Evolutionary conservation across 64 coral and sea anemone genomes (phyloP).

Genomic region (Actinia tenebrosa): DNA sequence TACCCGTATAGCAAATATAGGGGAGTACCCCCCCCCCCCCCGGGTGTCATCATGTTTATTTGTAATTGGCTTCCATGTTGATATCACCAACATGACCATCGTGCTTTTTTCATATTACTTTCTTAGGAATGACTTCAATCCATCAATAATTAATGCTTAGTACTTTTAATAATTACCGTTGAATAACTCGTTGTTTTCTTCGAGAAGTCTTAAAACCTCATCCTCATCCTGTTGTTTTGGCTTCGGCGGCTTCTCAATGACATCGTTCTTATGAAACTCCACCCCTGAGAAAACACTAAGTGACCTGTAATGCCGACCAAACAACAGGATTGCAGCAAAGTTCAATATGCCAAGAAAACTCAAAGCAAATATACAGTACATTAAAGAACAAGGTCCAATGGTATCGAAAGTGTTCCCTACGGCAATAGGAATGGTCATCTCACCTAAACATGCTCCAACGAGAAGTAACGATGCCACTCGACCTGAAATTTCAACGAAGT

Average conservation of each 20-base stretch:
- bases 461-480: constrained; percentile 72
- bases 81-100: too few species aligned
- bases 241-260: background rate
- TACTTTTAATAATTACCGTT: constrained; percentile 6
- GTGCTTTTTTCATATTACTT: too few species aligned
- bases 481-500: constrained; percentile 69
- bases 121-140: too few species aligned
- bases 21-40: too few species aligned
- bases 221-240: constrained; percentile 5
- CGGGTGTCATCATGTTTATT: too few species aligned
- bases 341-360: constrained; percentile 22
- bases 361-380: constrained; percentile 28
- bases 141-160: too few species aligned
- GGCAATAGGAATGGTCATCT: constrained; percentile 76
- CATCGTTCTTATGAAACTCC: constrained; percentile 24
- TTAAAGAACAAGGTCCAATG: constrained; percentile 43
- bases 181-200: constrained; percentile 44
- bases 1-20: too few species aligned
- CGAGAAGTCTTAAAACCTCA: constrained; percentile 39
- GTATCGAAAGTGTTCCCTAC: constrained; percentile 46
- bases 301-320: constrained; percentile 29
- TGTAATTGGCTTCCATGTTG: too few species aligned
- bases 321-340: constrained; percentile 2
- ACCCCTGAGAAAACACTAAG: constrained; percentile 2
- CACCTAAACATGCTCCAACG: constrained; percentile 73